phyloP scores from a whole-genome alignment of 1,140 invertebrate genomes.

The Drosophila kepulauana region DNA sequence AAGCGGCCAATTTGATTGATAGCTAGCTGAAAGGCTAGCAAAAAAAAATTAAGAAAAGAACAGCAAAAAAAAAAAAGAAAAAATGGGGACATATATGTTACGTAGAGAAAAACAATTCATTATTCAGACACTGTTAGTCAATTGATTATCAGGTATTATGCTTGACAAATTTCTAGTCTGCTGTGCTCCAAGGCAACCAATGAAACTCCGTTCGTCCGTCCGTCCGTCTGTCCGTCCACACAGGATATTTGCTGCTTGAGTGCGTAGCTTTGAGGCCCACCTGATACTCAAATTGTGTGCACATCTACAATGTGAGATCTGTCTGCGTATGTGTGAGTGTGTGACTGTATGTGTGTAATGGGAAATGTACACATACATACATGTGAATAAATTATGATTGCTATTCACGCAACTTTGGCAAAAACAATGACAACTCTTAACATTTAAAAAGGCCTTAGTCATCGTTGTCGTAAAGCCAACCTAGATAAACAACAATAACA shows the following conservation, averaged over 20 bases:
- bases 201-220: constrained; percentile 8
- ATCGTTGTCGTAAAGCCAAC: constrained; percentile 60
- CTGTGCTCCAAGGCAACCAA: constrained; percentile 24
- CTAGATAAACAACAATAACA: constrained; percentile 28
- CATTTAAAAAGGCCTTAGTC: constrained; percentile 77
- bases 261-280: constrained; percentile 19
- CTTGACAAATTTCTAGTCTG: constrained; percentile 52
- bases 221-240: constrained; percentile 5
- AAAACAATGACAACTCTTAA: constrained; percentile 80
- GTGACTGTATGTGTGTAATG: constrained; percentile 15
- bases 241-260: constrained; percentile 41
- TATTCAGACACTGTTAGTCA: constrained; percentile 71
- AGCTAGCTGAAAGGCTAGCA: constrained; percentile 14
- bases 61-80: not conserved
- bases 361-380: constrained; percentile 3
- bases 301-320: too few species aligned
- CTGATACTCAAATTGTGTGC: constrained; percentile 6
- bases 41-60: not conserved
- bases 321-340: not conserved
- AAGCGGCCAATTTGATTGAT: constrained; percentile 67
- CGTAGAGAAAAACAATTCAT: constrained; percentile 60
- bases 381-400: constrained; percentile 72
- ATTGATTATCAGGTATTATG: constrained; percentile 78
- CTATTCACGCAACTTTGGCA: constrained; percentile 65
- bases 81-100: not conserved